A percentile compares a stretch with the other conserved stretches of the same genome.
Conservation (phyloP, 1,140 invertebrate species). For the Magallana angulata region DNA sequence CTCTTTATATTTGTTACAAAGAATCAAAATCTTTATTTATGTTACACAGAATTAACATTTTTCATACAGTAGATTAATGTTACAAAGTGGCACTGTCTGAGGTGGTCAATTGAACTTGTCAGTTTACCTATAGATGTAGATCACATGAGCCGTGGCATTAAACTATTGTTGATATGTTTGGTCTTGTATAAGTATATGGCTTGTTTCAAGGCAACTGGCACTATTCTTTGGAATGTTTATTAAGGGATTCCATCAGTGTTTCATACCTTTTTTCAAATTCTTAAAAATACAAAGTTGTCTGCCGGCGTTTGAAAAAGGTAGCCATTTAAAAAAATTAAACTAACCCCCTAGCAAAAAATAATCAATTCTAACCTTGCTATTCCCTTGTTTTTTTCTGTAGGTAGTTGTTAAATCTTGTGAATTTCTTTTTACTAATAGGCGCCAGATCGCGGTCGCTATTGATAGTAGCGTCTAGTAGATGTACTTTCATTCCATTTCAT, state of each 20-base stretch:
- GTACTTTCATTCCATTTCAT: not conserved
- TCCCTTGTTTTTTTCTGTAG: not conserved
- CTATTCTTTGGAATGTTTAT: not conserved
- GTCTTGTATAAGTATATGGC: not conserved
- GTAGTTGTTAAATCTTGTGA: too few species aligned
- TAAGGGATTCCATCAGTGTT: not conserved
- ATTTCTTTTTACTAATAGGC: too few species aligned
- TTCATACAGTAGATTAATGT: too few species aligned
- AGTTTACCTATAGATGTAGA: not conserved
- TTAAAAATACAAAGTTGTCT: not conserved
- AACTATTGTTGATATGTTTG: conserved; percentile 18
- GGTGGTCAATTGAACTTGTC: conserved; percentile 5
- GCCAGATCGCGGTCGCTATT: too few species aligned
- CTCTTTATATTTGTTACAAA: too few species aligned
- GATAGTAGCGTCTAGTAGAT: too few species aligned
- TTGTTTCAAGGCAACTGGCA: not conserved
- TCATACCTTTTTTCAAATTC: not conserved
- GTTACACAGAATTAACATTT: too few species aligned
- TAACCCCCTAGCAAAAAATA: not conserved
- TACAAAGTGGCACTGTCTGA: not conserved
- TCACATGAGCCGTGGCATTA: not conserved
- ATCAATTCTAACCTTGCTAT: conserved; percentile 9
- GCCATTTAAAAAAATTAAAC: not conserved
- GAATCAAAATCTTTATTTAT: too few species aligned
- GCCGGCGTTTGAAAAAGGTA: not conserved